These are phyloP conservation scores for Crax fasciolata DNA, from an alignment of 2,797 vertebrate species.

Conservation along the genomic window DNA sequence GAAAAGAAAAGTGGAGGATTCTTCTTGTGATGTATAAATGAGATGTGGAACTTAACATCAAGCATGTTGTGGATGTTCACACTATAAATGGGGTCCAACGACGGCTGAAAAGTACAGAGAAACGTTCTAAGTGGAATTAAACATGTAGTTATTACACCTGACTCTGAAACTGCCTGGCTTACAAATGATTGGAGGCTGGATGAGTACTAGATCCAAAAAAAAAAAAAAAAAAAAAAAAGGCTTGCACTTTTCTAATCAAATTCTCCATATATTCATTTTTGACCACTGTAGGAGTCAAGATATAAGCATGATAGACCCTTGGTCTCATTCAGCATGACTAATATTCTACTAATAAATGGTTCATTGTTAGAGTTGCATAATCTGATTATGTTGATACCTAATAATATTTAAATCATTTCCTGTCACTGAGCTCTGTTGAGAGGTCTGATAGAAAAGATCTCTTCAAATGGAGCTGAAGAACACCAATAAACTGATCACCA, in stretches of 20 bases:
- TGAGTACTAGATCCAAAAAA: neutral
- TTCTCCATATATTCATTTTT: neutral
- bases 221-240: neutral
- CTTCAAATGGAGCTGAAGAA: neutral
- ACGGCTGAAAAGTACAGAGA: neutral
- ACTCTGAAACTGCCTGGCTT: neutral
- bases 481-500: neutral
- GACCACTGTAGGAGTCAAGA: neutral
- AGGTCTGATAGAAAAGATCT: neutral
- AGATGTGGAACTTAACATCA: neutral
- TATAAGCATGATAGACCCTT: rapidly evolving
- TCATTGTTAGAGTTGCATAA: neutral
- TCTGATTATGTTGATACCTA: neutral
- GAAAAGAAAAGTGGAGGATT: neutral
- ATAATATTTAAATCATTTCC: neutral
- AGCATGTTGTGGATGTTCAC: neutral
- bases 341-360: neutral
- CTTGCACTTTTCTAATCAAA: neutral
- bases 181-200: neutral
- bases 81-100: neutral
- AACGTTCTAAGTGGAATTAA: neutral
- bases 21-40: neutral
- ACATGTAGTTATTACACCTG: rapidly evolving
- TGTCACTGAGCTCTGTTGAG: neutral
- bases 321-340: neutral